These are phyloP conservation scores for Ginglymostoma cirratum DNA, from an alignment of 2,113 vertebrate genomes.

Conservation along the genomic window DNA sequence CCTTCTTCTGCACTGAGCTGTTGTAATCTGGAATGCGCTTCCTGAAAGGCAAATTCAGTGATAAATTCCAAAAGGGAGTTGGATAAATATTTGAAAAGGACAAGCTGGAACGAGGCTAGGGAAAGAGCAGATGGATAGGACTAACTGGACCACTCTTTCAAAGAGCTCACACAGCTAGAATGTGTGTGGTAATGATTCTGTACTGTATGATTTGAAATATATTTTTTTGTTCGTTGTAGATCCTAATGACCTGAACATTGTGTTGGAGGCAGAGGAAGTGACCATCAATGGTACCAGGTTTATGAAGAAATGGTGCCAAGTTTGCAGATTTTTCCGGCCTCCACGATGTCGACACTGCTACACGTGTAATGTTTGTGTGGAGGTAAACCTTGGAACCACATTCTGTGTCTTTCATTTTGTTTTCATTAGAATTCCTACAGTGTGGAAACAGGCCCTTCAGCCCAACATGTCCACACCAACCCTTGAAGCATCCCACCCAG, in stretches of 20 bases:
- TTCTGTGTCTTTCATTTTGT: neutral
- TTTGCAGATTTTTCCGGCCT: neutral
- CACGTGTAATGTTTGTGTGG: neutral
- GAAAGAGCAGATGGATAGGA: neutral
- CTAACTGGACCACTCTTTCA: neutral
- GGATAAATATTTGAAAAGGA: neutral
- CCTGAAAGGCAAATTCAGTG: neutral
- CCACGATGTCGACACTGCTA: neutral
- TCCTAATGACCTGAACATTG: neutral
- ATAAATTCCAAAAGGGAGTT: neutral
- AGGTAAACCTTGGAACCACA: neutral
- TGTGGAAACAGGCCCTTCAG: no score
- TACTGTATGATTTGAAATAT: neutral
- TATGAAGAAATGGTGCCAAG: constrained; percentile 10
- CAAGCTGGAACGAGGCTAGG: neutral
- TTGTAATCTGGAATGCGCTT: neutral
- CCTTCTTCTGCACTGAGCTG: neutral
- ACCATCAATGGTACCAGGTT: neutral
- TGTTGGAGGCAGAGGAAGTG: neutral
- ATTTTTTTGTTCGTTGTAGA: neutral
- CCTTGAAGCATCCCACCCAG: no score
- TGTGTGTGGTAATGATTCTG: neutral
- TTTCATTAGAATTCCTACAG: no score
- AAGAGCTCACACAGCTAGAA: neutral
- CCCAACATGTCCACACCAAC: no score